These are phyloP conservation scores for Frankliniella intonsa DNA, from an alignment of 2,888 invertebrate genomes.

Conservation along the genomic window DNA sequence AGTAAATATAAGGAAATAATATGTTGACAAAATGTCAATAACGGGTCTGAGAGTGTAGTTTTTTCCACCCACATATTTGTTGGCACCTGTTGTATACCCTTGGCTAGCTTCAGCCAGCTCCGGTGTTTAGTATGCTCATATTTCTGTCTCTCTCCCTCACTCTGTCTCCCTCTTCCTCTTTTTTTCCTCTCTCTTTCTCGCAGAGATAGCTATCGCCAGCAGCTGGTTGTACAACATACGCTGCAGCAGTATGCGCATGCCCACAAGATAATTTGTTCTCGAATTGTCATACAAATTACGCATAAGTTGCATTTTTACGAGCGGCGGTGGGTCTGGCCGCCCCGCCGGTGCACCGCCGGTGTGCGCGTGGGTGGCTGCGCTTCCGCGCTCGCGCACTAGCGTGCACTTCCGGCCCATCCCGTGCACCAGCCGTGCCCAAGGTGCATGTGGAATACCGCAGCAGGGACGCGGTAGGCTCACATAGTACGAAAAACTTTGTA, in stretches of 20 bases:
- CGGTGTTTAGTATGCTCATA: no score
- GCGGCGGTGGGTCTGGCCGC: not conserved
- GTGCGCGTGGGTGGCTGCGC: not conserved
- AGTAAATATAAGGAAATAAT: no score
- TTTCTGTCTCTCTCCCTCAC: not conserved
- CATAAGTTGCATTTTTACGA: constrained; percentile 11
- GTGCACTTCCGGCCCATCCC: no score
- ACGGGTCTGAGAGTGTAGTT: no score
- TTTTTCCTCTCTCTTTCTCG: not conserved
- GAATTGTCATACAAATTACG: constrained; percentile 23
- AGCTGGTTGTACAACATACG: not conserved
- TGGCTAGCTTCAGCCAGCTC: no score
- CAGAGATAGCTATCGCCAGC: not conserved
- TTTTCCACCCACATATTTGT: no score
- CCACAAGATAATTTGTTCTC: not conserved
- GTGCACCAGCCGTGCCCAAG: not conserved
- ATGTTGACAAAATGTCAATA: no score
- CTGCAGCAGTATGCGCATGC: not conserved
- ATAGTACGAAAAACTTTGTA: no score
- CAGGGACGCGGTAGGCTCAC: no score
- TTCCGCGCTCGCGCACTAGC: no score
- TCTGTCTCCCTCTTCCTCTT: not conserved
- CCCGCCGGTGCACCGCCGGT: no score
- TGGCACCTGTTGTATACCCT: no score
- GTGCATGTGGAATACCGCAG: not conserved